These are phyloP conservation scores for Anoura caudifer DNA, from an alignment of 2,113 vertebrate genomes.

Conservation along the genomic window DNA sequence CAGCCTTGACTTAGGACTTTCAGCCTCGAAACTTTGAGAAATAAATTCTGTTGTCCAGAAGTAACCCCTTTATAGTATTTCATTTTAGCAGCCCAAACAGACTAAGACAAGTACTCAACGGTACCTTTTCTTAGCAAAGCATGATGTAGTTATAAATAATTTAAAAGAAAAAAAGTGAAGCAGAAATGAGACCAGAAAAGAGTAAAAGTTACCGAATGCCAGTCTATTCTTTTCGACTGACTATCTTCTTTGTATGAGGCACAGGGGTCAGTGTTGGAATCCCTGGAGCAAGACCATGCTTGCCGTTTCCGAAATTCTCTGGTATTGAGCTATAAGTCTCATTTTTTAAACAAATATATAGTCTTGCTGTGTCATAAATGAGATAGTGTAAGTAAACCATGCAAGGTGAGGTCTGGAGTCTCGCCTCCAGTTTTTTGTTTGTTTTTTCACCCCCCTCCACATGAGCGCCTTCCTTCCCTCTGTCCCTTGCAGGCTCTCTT, in stretches of 20 bases:
- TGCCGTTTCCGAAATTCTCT: not conserved
- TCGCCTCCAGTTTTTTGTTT: too few relatives aligned
- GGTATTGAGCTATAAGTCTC: not conserved
- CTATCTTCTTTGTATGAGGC: not conserved
- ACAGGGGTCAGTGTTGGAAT: not conserved
- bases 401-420: not conserved
- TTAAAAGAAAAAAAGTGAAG: not conserved
- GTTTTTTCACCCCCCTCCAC: not conserved
- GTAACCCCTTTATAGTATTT: not conserved
- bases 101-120: not conserved
- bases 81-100: not conserved
- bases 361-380: not conserved
- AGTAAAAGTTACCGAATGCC: not conserved
- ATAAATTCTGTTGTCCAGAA: not conserved
- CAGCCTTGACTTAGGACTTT: not conserved
- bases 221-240: not conserved
- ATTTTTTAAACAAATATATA: not conserved
- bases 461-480: not conserved
- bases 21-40: not conserved
- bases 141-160: not conserved
- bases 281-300: not conserved
- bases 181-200: not conserved
- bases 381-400: not conserved
- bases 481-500: not conserved
- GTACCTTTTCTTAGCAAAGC: not conserved